phyloP scores from a whole-genome alignment of 2,113 vertebrate genomes.

The Pandion haliaetus region DNA sequence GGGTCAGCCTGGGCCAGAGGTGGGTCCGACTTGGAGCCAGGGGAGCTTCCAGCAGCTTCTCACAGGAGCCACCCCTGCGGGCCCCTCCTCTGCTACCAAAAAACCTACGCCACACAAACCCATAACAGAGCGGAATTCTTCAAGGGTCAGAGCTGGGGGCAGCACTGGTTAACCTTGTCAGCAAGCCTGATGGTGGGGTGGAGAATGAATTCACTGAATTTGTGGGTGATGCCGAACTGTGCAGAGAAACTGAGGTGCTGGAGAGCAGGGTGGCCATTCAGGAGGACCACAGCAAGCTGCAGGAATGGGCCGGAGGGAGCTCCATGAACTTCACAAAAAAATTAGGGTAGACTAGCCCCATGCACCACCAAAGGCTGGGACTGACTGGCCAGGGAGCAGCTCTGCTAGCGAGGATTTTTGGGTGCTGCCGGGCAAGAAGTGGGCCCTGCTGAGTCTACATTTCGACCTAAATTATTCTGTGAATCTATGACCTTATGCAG shows the following conservation, averaged over 20 bases:
- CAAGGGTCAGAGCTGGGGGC: not conserved
- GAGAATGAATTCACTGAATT: not conserved
- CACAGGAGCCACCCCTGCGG: too few relatives aligned
- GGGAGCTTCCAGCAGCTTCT: too few relatives aligned
- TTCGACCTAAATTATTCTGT: not conserved
- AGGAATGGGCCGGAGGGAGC: not conserved
- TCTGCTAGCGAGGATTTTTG: not conserved
- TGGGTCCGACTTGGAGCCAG: too few relatives aligned
- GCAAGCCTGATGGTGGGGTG: not conserved
- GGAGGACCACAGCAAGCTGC: not conserved
- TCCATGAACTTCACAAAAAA: not conserved
- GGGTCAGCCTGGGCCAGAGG: too few relatives aligned
- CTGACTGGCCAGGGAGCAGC: not conserved
- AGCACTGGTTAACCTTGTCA: not conserved
- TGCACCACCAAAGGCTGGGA: not conserved
- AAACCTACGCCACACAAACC: too few relatives aligned
- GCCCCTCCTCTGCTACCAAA: too few relatives aligned
- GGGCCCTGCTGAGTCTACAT: not conserved
- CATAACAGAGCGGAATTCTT: too few relatives aligned
- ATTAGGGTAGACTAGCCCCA: not conserved
- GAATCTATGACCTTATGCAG: not conserved
- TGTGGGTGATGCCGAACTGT: not conserved
- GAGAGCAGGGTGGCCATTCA: not conserved
- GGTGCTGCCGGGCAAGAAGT: not conserved
- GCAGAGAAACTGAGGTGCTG: not conserved